phyloP scores from a whole-genome alignment of 1,140 invertebrate genomes.

The Drosophila oshimai region DNA sequence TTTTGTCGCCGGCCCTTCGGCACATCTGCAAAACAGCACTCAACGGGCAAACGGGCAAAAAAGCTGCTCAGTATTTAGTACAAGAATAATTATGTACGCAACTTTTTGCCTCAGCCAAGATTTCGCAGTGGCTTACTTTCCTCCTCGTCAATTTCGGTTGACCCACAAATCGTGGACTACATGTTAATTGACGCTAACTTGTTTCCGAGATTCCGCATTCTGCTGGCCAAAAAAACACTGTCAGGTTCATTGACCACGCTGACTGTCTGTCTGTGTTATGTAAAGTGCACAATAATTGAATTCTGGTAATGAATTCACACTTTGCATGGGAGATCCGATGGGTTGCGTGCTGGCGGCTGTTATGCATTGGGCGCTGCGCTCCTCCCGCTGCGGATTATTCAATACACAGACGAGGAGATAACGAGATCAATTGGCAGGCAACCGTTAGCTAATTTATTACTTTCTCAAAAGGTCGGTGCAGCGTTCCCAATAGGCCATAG shows the following conservation, averaged over 20 bases:
- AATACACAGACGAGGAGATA: constrained; percentile 37
- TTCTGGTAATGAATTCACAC: constrained; percentile 47
- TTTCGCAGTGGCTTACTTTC: constrained; percentile 37
- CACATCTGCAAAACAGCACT: constrained; percentile 5
- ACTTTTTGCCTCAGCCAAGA: background rate
- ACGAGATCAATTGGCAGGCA: constrained; percentile 43
- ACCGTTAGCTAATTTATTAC: constrained; percentile 52
- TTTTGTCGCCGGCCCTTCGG: constrained; percentile 19
- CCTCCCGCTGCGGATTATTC: constrained; percentile 39
- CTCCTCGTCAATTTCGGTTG: constrained; percentile 31
- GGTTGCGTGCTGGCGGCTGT: constrained; percentile 16
- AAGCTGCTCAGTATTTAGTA: constrained; percentile 8
- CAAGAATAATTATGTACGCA: constrained; percentile 30
- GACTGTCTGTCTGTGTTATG: constrained; percentile 13
- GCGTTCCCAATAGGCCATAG: constrained; percentile 35
- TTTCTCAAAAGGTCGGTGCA: constrained; percentile 39
- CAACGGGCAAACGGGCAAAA: constrained; percentile 14
- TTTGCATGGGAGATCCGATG: constrained; percentile 27
- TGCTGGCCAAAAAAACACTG: background rate
- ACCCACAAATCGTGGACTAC: constrained; percentile 44
- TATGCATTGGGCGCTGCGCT: constrained; percentile 19
- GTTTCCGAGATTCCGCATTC: constrained; percentile 16
- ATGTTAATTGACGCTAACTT: constrained; percentile 40
- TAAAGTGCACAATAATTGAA: constrained; percentile 30
- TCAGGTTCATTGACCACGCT: constrained; percentile 39